These are phyloP conservation scores for Hydractinia symbiolongicarpus DNA, from an alignment of 30 jellyfish, hydroid and myxozoan genomes.

Conservation along the genomic window DNA sequence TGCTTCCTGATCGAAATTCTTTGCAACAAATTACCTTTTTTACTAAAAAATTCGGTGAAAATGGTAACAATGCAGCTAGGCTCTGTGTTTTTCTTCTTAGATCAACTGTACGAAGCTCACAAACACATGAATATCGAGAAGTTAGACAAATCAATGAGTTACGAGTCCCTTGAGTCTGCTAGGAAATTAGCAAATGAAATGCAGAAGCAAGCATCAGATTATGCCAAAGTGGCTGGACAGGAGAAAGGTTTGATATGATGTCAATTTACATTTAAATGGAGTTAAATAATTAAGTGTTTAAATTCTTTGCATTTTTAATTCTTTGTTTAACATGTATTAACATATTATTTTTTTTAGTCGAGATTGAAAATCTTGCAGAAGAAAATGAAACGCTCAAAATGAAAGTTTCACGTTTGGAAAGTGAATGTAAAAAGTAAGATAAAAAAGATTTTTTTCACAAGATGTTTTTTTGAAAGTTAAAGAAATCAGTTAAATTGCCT, in stretches of 20 bases:
- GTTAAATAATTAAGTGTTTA: neutral
- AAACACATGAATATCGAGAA: conserved; percentile 12
- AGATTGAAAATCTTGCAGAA: neutral
- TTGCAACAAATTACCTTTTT: neutral
- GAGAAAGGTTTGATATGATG: conserved; percentile 3
- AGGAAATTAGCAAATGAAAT: conserved; percentile 20
- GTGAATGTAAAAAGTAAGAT: conserved; percentile 34
- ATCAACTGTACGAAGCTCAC: conserved; percentile 24
- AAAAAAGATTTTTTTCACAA: neutral
- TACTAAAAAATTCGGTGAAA: neutral
- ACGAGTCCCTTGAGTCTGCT: neutral
- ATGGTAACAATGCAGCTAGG: neutral
- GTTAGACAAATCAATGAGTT: conserved; percentile 10
- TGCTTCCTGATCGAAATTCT: too few relatives aligned
- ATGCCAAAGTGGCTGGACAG: conserved; percentile 26
- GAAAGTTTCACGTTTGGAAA: conserved; percentile 23
- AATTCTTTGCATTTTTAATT: neutral
- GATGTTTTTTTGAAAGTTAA: too few relatives aligned
- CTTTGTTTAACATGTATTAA: neutral
- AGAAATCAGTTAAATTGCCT: too few relatives aligned
- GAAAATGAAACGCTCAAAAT: conserved; percentile 29
- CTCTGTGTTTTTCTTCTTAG: neutral
- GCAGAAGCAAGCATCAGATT: conserved; percentile 24
- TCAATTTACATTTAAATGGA: neutral
- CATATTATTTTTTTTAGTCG: conserved; percentile 3